Percentiles rank a stretch among this genome's conserved stretches.
These are phyloP conservation scores for Corynorhinus townsendii DNA, from an alignment of 2,113 vertebrate species.

Conservation along the genomic window DNA sequence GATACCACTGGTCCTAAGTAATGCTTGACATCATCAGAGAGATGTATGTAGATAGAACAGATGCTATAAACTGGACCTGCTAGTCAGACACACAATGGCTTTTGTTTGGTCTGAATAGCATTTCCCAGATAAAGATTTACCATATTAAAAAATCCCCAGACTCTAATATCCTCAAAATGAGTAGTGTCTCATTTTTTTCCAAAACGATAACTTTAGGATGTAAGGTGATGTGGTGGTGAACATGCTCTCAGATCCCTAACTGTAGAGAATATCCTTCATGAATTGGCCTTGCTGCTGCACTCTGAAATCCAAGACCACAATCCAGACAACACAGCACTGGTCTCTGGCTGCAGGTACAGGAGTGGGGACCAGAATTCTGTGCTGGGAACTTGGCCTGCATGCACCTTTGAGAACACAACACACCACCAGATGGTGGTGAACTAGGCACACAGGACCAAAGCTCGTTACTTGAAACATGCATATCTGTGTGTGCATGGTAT, in stretches of 20 bases:
- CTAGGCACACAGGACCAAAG: background rate
- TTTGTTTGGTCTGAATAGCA: background rate
- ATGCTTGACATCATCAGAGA: background rate
- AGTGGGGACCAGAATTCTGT: background rate
- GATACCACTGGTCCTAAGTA: background rate
- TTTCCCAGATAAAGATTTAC: background rate
- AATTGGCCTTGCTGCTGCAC: background rate
- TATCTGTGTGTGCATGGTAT: background rate
- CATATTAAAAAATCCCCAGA: background rate
- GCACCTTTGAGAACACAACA: background rate
- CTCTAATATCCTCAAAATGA: background rate
- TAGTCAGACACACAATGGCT: background rate
- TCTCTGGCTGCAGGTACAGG: background rate
- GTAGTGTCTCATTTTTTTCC: background rate
- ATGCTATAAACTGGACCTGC: background rate
- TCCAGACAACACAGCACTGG: background rate
- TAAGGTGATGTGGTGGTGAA: background rate
- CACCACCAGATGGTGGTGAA: background rate
- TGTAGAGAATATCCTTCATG: background rate
- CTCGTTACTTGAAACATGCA: background rate
- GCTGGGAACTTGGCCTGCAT: background rate
- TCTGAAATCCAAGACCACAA: background rate
- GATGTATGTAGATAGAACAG: background rate
- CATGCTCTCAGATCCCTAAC: background rate
- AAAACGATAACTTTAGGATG: background rate